phyloP scores from a whole-genome alignment of 2,797 vertebrate genomes.

The Menidia menidia region DNA sequence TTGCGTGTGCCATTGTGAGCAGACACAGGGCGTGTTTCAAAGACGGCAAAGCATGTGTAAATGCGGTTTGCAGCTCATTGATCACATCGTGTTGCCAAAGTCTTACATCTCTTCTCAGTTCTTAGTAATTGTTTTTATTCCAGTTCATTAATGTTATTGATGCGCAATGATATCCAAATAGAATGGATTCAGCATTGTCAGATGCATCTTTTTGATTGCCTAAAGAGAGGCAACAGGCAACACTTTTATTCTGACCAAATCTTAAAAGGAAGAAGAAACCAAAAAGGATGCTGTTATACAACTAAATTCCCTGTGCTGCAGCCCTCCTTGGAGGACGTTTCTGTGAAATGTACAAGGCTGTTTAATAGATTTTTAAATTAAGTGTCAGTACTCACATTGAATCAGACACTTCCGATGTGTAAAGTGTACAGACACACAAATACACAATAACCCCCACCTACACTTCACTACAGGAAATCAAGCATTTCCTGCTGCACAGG shows the following conservation, averaged over 20 bases:
- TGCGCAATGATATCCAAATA: slow-evolving; percentile 13
- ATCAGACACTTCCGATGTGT: slow-evolving; percentile 22
- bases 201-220: slow-evolving; percentile 8
- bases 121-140: slow-evolving; percentile 23
- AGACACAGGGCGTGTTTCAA: neutral
- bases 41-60: neutral
- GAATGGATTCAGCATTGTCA: slow-evolving; percentile 19
- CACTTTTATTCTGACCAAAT: slow-evolving; percentile 9
- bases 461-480: slow-evolving; percentile 75
- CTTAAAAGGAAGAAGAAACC: slow-evolving; percentile 1
- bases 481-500: slow-evolving; percentile 78
- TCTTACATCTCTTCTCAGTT: slow-evolving; percentile 25
- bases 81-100: slow-evolving; percentile 4
- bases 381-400: slow-evolving; percentile 16
- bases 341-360: slow-evolving; percentile 7
- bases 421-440: slow-evolving; percentile 29
- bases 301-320: neutral
- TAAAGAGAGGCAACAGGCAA: neutral
- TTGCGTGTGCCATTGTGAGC: neutral
- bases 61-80: slow-evolving; percentile 22
- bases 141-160: slow-evolving; percentile 42
- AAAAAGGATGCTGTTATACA: slow-evolving; percentile 23
- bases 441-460: slow-evolving; percentile 53
- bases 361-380: slow-evolving; percentile 5
- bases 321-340: slow-evolving; percentile 1